Base-by-base conservation (phyloP, 1,140 invertebrate genomes). In the Cyclargus thomasi region DNA sequence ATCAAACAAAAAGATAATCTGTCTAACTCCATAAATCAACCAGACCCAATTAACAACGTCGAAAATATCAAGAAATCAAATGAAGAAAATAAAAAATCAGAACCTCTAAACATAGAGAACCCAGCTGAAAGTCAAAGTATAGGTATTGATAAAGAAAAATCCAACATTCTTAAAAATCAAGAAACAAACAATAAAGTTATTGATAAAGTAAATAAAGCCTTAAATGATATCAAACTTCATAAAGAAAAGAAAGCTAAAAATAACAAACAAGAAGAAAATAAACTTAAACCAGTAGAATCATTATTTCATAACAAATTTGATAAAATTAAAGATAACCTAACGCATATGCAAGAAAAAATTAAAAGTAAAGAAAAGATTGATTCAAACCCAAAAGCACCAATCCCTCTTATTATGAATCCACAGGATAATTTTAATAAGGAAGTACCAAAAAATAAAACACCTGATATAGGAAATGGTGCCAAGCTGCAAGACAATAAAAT, bases 1-100 rank as follows among this genome's bases (percentile, higher is more conserved):
- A 83, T 90, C 18, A 81, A 86, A 68, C 80, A 88, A 67, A 83
- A 74, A 29, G 77, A 81, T 63, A 75, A 81, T 20, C 17, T 5
- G 11, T 18, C 20, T 59, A 17, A 59, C 8, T 0, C 3, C 18
- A 17, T 55, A 18, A 20, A 59, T 8, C 55, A 59, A 59, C 17
- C 55, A 21, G 20, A 59, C 21, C 10, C 55, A 21, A 21, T 11
- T 4, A 55, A 8, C 10, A 59, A 11, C 10, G 17, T 18, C 10
- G 17, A 59, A 20, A 59, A 59, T 59, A 21, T 10, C 20, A 59
- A 59, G 17, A 20, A 55, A 17, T 17, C 4, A 29, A 8, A 47
- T 16, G 39, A 11, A 47, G 39, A 47, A 47, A 16, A 47, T 47
- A 21, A 18, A 20, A 21, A 10, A 17, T 18, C 53, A 8, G 17